Conservation (phyloP, 2,113 vertebrate genomes). For the Indicator indicator region DNA sequence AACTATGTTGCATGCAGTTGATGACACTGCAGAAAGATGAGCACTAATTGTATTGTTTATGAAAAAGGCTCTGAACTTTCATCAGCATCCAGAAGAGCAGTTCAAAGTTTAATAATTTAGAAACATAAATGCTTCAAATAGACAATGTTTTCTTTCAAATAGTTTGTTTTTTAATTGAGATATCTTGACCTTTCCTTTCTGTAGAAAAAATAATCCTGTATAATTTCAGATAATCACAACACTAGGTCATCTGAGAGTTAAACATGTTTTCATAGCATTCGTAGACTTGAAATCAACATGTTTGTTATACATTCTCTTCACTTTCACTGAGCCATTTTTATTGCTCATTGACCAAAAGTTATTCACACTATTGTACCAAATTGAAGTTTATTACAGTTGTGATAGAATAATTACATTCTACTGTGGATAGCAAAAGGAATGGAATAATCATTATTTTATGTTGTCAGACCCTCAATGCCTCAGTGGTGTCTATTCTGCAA, state of each 20-base stretch:
- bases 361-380: conserved; percentile 26
- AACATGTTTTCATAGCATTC: conserved; percentile 8
- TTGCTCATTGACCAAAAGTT: conserved; percentile 48
- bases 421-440: neutral
- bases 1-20: neutral
- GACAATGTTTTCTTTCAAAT: neutral
- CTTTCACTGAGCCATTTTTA: neutral
- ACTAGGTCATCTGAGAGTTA: conserved; percentile 8
- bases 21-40: conserved; percentile 12
- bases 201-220: neutral
- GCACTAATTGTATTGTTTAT: neutral
- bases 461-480: neutral
- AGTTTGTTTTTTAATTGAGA: neutral
- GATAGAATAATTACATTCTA: conserved; percentile 37
- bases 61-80: neutral
- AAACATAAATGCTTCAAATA: conserved; percentile 4
- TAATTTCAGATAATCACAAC: conserved; percentile 33
- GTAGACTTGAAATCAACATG: neutral
- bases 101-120: neutral
- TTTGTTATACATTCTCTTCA: neutral
- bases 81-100: neutral
- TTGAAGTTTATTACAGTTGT: conserved; percentile 41
- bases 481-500: conserved; percentile 3
- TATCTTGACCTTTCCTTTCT: conserved; percentile 13
- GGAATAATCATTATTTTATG: neutral